Percentiles rank a stretch among this genome's conserved stretches.
Conservation (phyloP, 1,140 invertebrate genomes). For the Drosophila funebris region DNA sequence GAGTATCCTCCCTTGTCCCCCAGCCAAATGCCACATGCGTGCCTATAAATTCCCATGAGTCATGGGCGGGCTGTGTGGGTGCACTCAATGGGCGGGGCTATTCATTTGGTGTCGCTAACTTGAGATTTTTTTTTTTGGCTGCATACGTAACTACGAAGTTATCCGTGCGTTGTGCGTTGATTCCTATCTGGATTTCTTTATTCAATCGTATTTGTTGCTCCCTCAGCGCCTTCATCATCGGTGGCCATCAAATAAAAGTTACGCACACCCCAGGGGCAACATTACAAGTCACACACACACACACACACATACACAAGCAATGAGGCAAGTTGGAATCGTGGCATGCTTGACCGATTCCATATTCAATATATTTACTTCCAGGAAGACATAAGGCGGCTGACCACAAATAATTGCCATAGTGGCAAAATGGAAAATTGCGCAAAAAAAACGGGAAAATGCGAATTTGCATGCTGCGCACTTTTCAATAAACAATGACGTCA, state of each 20-base stretch:
- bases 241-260: conserved; percentile 83
- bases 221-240: conserved; percentile 75
- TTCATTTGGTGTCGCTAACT: conserved; percentile 58
- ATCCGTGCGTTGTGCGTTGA: conserved; percentile 20
- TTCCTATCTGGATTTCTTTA: conserved; percentile 64
- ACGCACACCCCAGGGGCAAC: conserved; percentile 76
- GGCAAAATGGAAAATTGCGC: conserved; percentile 63
- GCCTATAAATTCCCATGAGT: conserved; percentile 71
- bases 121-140: conserved; percentile 47
- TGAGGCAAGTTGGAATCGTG: conserved; percentile 27
- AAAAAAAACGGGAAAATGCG: conserved; percentile 22
- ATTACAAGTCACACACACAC: conserved; percentile 44
- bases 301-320: background rate
- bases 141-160: conserved; percentile 23
- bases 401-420: conserved; percentile 75
- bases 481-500: conserved; percentile 80
- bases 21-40: conserved; percentile 60
- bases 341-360: conserved; percentile 66
- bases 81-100: conserved; percentile 8
- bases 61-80: background rate
- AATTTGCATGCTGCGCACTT: conserved; percentile 77
- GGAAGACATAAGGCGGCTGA: conserved; percentile 64
- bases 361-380: conserved; percentile 53
- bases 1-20: background rate
- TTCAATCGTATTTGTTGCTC: conserved; percentile 79